Percentiles rank a stretch among this genome's conserved stretches.
Conservation (phyloP, 2,888 invertebrate species). For the Fragum sueziense region DNA sequence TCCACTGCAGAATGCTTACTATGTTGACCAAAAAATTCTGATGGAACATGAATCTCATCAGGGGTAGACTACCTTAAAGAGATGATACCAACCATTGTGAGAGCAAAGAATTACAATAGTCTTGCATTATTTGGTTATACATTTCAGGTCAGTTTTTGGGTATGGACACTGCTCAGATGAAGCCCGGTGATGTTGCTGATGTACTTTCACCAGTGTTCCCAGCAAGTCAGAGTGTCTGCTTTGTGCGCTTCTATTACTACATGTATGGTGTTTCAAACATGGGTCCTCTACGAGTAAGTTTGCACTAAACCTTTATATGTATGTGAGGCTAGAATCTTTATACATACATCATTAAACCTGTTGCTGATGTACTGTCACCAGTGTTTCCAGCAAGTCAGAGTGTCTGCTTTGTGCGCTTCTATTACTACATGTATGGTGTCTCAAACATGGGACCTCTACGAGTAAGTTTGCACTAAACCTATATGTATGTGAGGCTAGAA, state of each 20-base stretch:
- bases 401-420: slow-evolving; percentile 72
- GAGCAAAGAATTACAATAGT: no score
- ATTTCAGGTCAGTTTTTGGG: slow-evolving; percentile 68
- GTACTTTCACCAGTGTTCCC: slow-evolving; percentile 67
- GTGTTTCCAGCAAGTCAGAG: slow-evolving; percentile 66
- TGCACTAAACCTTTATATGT: no score
- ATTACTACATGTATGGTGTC: slow-evolving; percentile 74
- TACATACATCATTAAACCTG: no score
- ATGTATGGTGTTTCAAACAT: slow-evolving; percentile 71
- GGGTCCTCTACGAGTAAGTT: slow-evolving; percentile 68
- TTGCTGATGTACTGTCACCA: slow-evolving; percentile 64
- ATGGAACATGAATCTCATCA: no score
- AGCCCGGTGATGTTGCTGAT: slow-evolving; percentile 60
- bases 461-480: slow-evolving; percentile 56
- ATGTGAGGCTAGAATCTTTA: no score
- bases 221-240: slow-evolving; percentile 67
- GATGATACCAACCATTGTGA: no score
- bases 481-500: no score
- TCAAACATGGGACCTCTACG: slow-evolving; percentile 67
- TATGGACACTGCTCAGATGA: slow-evolving; percentile 59
- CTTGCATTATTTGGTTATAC: no score
- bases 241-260: slow-evolving; percentile 74
- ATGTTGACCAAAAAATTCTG: no score
- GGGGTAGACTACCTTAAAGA: no score
- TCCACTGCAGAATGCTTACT: no score